Evolutionary conservation across 2,797 vertebrate genomes (phyloP).

Genomic region (Artibeus lituratus): DNA sequence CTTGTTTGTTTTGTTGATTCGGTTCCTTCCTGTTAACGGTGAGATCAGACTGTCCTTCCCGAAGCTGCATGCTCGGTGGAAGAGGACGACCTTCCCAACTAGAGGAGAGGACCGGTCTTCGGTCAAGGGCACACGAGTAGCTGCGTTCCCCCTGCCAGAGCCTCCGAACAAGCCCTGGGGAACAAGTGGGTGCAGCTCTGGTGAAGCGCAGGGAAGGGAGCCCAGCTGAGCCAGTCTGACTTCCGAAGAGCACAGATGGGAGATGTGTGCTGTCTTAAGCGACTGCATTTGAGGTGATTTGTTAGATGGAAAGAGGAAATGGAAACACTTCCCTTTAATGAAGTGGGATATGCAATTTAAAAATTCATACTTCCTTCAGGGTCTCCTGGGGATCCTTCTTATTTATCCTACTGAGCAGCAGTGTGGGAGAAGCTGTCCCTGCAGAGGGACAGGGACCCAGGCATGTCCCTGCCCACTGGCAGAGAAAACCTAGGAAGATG

Average conservation of each 20-base stretch:
- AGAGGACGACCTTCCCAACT: too few relatives aligned
- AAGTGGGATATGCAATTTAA: background rate
- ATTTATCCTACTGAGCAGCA: background rate
- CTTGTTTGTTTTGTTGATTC: too few relatives aligned
- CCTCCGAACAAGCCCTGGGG: too few relatives aligned
- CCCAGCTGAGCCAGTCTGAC: background rate
- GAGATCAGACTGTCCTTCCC: too few relatives aligned
- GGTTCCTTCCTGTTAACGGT: too few relatives aligned
- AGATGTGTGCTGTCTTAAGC: too few relatives aligned
- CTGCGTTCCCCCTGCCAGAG: too few relatives aligned
- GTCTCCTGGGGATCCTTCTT: background rate
- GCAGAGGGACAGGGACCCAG: too few relatives aligned
- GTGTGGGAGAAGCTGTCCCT: background rate
- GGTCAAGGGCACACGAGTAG: too few relatives aligned
- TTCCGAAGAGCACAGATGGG: background rate
- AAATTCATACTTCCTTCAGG: background rate
- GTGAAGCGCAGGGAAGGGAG: background rate
- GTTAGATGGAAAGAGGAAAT: background rate
- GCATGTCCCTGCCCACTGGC: background rate
- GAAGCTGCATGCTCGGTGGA: too few relatives aligned
- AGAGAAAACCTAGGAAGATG: background rate
- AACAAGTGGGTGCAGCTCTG: too few relatives aligned
- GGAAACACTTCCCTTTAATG: background rate
- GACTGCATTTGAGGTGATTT: background rate
- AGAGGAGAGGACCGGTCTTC: too few relatives aligned